These are phyloP conservation scores for Gallinago solitaria DNA, from an alignment of 2,797 vertebrate species.

Conservation along the genomic window DNA sequence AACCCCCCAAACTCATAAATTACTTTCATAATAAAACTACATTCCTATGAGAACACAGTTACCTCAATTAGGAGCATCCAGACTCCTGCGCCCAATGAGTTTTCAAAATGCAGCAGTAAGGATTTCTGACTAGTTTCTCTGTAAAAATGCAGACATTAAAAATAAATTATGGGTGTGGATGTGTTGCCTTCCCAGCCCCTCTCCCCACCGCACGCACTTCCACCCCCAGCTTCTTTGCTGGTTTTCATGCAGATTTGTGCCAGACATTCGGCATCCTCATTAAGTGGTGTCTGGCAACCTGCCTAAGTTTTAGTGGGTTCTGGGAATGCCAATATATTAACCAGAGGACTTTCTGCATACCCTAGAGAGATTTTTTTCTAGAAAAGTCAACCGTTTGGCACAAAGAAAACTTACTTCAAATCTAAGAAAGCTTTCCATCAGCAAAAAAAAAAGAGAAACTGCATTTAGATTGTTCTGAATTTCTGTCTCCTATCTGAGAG, in stretches of 20 bases:
- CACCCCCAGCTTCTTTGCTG: slow-evolving; percentile 61
- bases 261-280: slow-evolving; percentile 78
- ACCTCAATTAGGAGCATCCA: not conserved
- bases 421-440: slow-evolving; percentile 59
- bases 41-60: not conserved
- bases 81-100: not conserved
- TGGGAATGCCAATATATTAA: slow-evolving; percentile 83
- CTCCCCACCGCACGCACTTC: not conserved
- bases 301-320: slow-evolving; percentile 78
- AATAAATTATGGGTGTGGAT: slow-evolving; percentile 69
- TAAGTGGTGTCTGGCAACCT: slow-evolving; percentile 79
- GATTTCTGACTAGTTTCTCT: slow-evolving; percentile 33
- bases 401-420: slow-evolving; percentile 63
- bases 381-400: slow-evolving; percentile 80
- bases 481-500: slow-evolving; percentile 64
- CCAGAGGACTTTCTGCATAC: slow-evolving; percentile 76
- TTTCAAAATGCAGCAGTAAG: not conserved
- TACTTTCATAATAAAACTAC: not conserved
- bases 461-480: slow-evolving; percentile 63
- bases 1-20: not conserved
- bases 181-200: slow-evolving; percentile 12
- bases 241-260: slow-evolving; percentile 72
- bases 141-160: slow-evolving; percentile 69
- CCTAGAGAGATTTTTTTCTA: slow-evolving; percentile 75
- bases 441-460: slow-evolving; percentile 68